Percentiles rank a stretch among this genome's conserved stretches.
phyloP scores from a whole-genome alignment of 2,113 vertebrate genomes.

The Periophthalmus modestus region DNA sequence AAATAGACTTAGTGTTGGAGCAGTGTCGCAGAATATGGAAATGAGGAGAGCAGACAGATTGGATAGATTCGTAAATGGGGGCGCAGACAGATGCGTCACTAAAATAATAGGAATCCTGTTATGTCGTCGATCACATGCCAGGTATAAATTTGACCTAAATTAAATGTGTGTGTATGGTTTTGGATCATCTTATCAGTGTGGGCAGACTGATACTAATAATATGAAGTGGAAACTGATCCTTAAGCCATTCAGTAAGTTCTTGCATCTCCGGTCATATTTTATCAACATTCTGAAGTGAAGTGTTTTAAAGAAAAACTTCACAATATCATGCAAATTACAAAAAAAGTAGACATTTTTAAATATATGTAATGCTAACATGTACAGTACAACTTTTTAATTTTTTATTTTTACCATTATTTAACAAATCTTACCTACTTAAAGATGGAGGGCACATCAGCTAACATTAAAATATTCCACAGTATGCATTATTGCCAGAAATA shows the following conservation, averaged over 20 bases:
- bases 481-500: too few relatives aligned
- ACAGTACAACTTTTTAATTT: too few relatives aligned
- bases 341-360: too few relatives aligned
- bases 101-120: constrained; percentile 14
- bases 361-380: too few relatives aligned
- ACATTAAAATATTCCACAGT: too few relatives aligned
- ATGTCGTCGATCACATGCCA: background rate
- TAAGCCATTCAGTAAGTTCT: background rate
- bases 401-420: too few relatives aligned
- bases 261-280: background rate
- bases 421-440: too few relatives aligned
- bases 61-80: constrained; percentile 7
- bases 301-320: background rate
- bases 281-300: background rate
- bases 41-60: constrained; percentile 7
- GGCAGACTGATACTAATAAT: background rate
- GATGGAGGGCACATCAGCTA: too few relatives aligned
- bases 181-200: constrained; percentile 1
- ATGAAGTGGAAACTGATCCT: background rate
- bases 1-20: constrained; percentile 33
- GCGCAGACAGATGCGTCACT: constrained; percentile 20
- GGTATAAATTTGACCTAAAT: background rate
- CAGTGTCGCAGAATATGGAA: constrained; percentile 21
- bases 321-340: too few relatives aligned
- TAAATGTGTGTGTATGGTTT: background rate